Evolutionary conservation across 2,888 invertebrate genomes (phyloP), one percentile per base, ranked within the genome.

Genomic region (Mantis religiosa): DNA sequence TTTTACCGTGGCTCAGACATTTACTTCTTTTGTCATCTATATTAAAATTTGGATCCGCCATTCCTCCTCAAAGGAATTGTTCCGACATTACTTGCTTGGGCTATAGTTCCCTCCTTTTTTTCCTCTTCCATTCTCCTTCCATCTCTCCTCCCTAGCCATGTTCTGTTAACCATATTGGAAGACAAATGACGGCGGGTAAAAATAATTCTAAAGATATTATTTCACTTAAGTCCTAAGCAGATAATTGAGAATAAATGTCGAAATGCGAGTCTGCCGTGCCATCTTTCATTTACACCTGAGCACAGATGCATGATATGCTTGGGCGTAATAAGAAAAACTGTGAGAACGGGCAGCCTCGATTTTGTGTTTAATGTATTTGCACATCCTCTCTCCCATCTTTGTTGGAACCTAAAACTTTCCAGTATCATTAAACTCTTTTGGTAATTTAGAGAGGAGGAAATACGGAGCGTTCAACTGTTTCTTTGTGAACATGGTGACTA

Each of bases 21-120:
- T 87, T 82, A 87, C 87, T 87, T 82, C 87, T 87, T 82, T 71
- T 86, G 86, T 82, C 87, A 82, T 87, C 87, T 87, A 82, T 87
- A 87, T 87, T 87, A 87, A 85, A 27, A 28, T n/a, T 27, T 87
- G 81, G 25, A 82, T 27, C 54, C 54, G 54, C 81, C 30, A 28
- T 87, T 82, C 54, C 25, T 71, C 54, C 54, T 71, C 87, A 87
- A 87, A 87, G 87, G 41, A 84, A 30, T 28, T 71, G n/a, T 82
- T 87, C 87, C 87, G 87, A 87, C 87, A 81, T 81, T 71, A 28
- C 28, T 28, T 85, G 84, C 84, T 84, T 15, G 54, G 20, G 25
- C 20, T 15, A 3, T 71, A 20, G 20, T 15, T 25, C 28, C 28
- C 28, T 15, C 15, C 28, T 84, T 84, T 14, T 84, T 28, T 84